phyloP scores from a whole-genome alignment of 2,797 vertebrate genomes.

The Molothrus ater region DNA sequence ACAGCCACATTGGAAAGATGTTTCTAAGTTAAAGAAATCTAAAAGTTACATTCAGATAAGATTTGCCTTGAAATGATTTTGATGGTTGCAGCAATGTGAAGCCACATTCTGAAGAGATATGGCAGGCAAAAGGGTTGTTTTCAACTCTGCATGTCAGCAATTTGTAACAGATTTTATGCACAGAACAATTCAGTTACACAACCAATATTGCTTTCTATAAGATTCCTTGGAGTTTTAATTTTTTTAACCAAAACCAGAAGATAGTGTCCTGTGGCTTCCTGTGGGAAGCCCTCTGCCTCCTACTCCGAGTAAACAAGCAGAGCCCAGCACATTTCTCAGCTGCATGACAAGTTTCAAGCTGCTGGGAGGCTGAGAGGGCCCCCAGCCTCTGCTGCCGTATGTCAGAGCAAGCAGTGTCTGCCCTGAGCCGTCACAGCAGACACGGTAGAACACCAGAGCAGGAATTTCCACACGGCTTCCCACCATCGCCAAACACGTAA shows the following conservation, averaged over 20 bases:
- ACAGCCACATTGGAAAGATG: background rate
- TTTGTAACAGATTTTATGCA: background rate
- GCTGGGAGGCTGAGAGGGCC: background rate
- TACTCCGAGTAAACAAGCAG: background rate
- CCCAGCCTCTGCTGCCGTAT: background rate
- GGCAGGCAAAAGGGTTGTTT: background rate
- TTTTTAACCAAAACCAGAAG: background rate
- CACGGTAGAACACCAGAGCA: background rate
- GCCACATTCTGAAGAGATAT: background rate
- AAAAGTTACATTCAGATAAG: conserved; percentile 1
- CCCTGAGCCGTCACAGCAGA: background rate
- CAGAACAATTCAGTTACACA: background rate
- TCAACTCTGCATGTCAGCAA: background rate
- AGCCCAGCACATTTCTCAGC: background rate
- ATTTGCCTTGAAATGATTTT: background rate
- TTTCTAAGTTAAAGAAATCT: background rate
- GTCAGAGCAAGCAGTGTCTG: background rate
- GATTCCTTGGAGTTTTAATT: background rate
- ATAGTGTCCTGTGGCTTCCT: background rate
- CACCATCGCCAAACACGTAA: fast-evolving
- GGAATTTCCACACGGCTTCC: background rate
- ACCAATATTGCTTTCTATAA: background rate
- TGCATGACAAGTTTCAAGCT: background rate
- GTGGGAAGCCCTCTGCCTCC: background rate
- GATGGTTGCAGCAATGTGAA: background rate